Evolutionary conservation across 1,140 invertebrate species (phyloP).

Genomic region (Orussus abietinus): DNA sequence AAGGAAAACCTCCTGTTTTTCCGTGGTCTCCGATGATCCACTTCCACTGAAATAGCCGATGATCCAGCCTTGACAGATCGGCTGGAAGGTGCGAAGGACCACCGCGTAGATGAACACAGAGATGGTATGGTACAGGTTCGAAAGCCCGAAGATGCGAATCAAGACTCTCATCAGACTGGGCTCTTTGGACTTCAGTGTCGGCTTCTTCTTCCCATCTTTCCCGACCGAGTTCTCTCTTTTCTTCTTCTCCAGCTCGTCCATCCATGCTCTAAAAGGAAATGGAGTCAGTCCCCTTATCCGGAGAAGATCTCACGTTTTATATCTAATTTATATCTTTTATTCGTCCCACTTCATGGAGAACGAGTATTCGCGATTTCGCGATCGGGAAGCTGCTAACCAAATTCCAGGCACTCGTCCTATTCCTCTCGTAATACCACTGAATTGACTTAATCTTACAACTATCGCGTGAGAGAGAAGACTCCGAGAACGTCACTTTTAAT

Average conservation of each 20-base stretch:
- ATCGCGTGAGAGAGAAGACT: too few species aligned
- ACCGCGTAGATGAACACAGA: slow-evolving; percentile 39
- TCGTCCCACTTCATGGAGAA: too few species aligned
- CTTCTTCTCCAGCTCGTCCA: slow-evolving; percentile 45
- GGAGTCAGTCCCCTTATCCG: background rate
- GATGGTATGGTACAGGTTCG: slow-evolving; percentile 44
- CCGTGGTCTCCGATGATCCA: slow-evolving; percentile 20
- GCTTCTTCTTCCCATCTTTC: slow-evolving; percentile 42
- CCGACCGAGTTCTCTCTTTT: slow-evolving; percentile 38
- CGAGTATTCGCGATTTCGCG: too few species aligned
- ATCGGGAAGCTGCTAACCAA: too few species aligned
- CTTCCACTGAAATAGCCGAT: slow-evolving; percentile 53
- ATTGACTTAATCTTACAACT: slow-evolving; percentile 2
- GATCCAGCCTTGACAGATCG: slow-evolving; percentile 54
- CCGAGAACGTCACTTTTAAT: too few species aligned
- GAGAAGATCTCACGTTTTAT: background rate
- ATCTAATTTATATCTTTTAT: background rate
- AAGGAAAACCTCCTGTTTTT: slow-evolving; percentile 31
- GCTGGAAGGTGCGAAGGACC: slow-evolving; percentile 41
- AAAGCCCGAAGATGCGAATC: slow-evolving; percentile 46
- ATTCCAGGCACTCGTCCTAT: background rate
- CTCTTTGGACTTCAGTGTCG: slow-evolving; percentile 23
- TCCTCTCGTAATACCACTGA: slow-evolving; percentile 12
- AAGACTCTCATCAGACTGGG: slow-evolving; percentile 50
- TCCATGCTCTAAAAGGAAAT: slow-evolving; percentile 50